Percentiles rank a stretch among this genome's conserved stretches.
Evolutionary conservation across 2,888 invertebrate species (phyloP).

Genomic region (Orthosia gracilis): DNA sequence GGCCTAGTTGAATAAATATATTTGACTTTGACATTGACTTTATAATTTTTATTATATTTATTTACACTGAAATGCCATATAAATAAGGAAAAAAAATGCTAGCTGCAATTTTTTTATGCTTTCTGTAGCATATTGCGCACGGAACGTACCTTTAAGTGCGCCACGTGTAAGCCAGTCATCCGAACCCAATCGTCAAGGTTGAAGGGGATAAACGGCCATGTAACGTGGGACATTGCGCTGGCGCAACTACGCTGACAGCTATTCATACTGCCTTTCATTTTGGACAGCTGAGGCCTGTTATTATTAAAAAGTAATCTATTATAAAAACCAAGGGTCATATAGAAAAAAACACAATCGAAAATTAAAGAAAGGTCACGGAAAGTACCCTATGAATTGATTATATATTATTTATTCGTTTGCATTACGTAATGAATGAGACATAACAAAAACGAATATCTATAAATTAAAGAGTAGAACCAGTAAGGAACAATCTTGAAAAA

Average conservation of each 20-base stretch:
- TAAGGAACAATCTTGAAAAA: neutral
- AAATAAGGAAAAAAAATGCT: neutral
- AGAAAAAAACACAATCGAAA: neutral
- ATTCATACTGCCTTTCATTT: constrained; percentile 49
- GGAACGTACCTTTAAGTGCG: constrained; percentile 60
- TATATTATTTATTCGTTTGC: neutral
- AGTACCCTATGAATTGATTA: neutral
- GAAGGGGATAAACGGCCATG: constrained; percentile 65
- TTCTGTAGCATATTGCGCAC: neutral
- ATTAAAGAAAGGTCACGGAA: neutral
- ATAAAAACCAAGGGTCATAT: neutral
- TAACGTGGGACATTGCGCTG: constrained; percentile 52
- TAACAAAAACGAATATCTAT: neutral
- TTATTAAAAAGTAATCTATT: constrained; percentile 8
- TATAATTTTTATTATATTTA: too few relatives aligned
- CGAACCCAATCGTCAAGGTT: constrained; percentile 75
- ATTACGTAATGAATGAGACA: neutral
- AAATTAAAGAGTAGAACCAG: neutral
- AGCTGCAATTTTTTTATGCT: neutral
- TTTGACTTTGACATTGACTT: too few relatives aligned
- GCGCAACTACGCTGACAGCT: constrained; percentile 42
- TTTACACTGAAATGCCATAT: too few relatives aligned
- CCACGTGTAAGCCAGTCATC: constrained; percentile 75
- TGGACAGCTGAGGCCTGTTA: constrained; percentile 17
- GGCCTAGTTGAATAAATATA: too few relatives aligned